Evolutionary conservation across 2,113 vertebrate genomes (phyloP).

Genomic region (Anhinga rufa): DNA sequence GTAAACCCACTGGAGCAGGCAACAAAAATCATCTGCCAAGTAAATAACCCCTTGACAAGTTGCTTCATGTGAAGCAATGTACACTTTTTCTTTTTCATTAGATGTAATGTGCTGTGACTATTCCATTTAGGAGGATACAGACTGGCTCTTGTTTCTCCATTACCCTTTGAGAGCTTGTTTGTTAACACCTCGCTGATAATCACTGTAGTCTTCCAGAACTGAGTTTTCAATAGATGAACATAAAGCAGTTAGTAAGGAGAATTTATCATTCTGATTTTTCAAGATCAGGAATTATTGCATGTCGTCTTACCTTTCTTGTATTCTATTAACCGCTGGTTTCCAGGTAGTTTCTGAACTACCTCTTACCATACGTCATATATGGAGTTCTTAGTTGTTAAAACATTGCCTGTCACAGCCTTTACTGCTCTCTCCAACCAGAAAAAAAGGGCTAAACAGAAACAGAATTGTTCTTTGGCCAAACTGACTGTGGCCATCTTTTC

Average conservation of each 20-base stretch:
- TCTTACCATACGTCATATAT: fast-evolving
- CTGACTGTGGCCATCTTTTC: background rate
- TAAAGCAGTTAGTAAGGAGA: background rate
- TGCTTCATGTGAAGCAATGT: fast-evolving
- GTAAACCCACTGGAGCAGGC: background rate
- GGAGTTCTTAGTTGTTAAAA: background rate
- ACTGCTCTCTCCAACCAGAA: too few relatives aligned
- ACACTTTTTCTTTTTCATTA: background rate
- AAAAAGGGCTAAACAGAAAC: background rate
- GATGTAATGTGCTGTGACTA: background rate
- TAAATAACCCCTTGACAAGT: too few relatives aligned
- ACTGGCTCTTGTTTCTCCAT: background rate
- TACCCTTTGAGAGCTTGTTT: background rate
- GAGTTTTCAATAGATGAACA: background rate
- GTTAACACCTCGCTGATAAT: background rate
- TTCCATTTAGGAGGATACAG: background rate
- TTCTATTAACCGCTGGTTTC: background rate
- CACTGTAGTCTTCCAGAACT: background rate
- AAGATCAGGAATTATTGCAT: fast-evolving
- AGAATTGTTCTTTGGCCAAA: background rate
- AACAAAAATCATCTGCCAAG: background rate
- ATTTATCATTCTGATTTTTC: background rate
- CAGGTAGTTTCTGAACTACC: background rate
- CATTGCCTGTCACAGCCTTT: background rate
- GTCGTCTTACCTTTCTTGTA: background rate